Percentiles rank a stretch among this genome's conserved stretches.
Evolutionary conservation across 2,888 invertebrate genomes (phyloP).

Genomic region (Norana najaformis): DNA sequence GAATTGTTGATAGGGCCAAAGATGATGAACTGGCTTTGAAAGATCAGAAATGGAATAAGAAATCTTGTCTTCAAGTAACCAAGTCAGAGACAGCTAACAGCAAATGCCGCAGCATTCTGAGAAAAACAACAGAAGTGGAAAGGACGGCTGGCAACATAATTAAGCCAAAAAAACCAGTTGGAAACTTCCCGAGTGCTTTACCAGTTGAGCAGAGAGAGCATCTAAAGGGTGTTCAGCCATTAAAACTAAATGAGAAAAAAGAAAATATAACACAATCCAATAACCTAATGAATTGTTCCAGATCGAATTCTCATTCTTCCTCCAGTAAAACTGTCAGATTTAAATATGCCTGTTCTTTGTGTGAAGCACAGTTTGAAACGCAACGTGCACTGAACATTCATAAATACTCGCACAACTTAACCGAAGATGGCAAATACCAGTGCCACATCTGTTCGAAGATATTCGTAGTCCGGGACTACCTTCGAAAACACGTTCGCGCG

Average conservation of each 20-base stretch:
- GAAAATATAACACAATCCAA: neutral
- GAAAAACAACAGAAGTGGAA: neutral
- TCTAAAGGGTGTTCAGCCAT: conserved; percentile 24
- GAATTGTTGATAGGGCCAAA: neutral
- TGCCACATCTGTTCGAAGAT: conserved; percentile 1
- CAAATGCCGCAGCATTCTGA: neutral
- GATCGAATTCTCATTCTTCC: neutral
- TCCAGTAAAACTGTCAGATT: neutral
- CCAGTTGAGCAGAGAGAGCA: neutral
- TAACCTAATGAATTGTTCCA: conserved; percentile 16
- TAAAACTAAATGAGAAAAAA: neutral
- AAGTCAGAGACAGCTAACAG: neutral
- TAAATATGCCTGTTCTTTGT: neutral
- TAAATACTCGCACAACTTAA: neutral
- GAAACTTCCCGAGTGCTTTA: neutral
- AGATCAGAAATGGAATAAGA: neutral
- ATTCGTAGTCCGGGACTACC: neutral
- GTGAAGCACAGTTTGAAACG: neutral
- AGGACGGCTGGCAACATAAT: neutral
- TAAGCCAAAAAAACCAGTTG: neutral
- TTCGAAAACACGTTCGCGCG: neutral
- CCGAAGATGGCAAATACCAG: neutral
- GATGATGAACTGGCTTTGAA: neutral
- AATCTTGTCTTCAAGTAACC: neutral
- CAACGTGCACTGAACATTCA: conserved; percentile 13